phyloP scores from a whole-genome alignment of 2,888 invertebrate genomes.

The Apodemia zela region DNA sequence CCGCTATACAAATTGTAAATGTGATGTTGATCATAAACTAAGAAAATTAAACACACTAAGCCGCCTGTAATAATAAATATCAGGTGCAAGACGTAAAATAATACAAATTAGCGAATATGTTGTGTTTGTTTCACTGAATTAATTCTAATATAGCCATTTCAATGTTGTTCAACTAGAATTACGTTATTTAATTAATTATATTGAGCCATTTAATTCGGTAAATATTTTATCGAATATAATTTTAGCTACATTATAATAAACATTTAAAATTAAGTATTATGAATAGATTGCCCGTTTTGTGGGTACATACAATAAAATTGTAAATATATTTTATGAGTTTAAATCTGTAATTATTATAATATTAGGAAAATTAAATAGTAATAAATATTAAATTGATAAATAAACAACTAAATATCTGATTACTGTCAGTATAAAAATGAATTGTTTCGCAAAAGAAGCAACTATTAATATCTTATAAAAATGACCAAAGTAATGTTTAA shows the following conservation, averaged over 20 bases:
- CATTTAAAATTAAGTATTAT: background rate
- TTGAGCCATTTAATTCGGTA: conserved; percentile 13
- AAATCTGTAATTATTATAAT: conserved; percentile 1
- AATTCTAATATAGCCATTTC: conserved; percentile 1
- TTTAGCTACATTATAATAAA: conserved; percentile 1
- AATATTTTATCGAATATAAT: conserved; percentile 8
- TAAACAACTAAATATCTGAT: background rate
- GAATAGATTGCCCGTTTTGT: background rate
- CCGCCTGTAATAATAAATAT: too few species aligned
- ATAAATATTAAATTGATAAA: background rate
- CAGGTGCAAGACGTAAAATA: background rate
- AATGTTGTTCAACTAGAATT: conserved; percentile 13
- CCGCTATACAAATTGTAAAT: too few species aligned
- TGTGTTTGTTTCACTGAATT: background rate
- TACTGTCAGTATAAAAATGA: background rate
- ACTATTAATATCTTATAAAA: background rate
- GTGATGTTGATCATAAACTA: too few species aligned
- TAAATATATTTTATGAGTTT: conserved; percentile 4
- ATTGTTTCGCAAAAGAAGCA: background rate
- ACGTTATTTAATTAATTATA: conserved; percentile 10
- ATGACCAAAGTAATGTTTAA: conserved; percentile 7
- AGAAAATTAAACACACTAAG: too few species aligned
- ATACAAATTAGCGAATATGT: background rate
- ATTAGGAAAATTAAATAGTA: conserved; percentile 6
- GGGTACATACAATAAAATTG: background rate